Percentiles rank a stretch among this genome's conserved stretches.
These are phyloP conservation scores for Psilopogon haemacephalus DNA, from an alignment of 2,113 vertebrate genomes.

Conservation along the genomic window DNA sequence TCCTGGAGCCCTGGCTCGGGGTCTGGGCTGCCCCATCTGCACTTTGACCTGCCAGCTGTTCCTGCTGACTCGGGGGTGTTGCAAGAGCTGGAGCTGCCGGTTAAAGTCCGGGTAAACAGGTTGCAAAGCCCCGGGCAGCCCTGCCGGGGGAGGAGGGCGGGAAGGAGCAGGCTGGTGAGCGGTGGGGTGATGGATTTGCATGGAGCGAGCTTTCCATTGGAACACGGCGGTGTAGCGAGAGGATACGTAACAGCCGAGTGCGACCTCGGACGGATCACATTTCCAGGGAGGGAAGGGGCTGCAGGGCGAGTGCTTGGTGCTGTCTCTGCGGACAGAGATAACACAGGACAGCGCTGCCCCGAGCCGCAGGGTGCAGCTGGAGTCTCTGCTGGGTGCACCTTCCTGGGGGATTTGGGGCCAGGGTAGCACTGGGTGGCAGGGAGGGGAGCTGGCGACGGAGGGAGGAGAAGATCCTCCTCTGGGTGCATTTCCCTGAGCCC, in stretches of 20 bases:
- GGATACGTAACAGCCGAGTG: background rate
- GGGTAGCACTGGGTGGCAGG: background rate
- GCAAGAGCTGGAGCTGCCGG: conserved; percentile 38
- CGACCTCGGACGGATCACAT: background rate
- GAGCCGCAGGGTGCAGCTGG: background rate
- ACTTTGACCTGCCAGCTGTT: conserved; percentile 29
- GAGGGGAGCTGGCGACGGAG: background rate
- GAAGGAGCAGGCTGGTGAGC: background rate
- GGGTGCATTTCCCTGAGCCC: background rate
- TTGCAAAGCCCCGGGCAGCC: background rate
- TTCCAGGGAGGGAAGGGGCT: background rate
- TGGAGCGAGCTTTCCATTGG: background rate
- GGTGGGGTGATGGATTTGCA: background rate
- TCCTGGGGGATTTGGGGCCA: background rate
- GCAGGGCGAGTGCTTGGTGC: background rate
- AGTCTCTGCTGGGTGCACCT: background rate
- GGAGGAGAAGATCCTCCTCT: background rate
- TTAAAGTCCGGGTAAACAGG: conserved; percentile 64
- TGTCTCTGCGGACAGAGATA: background rate
- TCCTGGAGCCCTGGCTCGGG: background rate
- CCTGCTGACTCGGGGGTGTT: background rate
- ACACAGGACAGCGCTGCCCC: background rate
- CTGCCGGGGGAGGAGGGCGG: background rate
- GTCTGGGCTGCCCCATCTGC: background rate
- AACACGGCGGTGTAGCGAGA: background rate